phyloP scores from a whole-genome alignment of 2,113 vertebrate species.

The Hyperopisus bebe region DNA sequence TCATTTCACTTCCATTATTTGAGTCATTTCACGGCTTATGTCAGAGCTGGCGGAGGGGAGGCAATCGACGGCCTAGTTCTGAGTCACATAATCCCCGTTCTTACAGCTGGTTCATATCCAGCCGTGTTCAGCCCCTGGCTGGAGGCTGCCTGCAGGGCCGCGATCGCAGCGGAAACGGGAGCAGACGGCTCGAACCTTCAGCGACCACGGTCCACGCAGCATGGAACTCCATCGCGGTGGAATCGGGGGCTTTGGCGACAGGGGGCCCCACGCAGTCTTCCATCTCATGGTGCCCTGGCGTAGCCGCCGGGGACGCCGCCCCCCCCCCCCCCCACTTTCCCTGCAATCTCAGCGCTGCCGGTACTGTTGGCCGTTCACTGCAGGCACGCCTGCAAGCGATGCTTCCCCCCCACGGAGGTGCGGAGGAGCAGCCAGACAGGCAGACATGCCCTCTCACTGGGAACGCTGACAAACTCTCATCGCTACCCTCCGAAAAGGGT shows the following conservation, averaged over 20 bases:
- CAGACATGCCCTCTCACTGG: not conserved
- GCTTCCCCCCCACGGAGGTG: not conserved
- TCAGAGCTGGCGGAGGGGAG: not conserved
- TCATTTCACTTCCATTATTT: not conserved
- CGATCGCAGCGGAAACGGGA: not conserved
- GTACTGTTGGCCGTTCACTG: not conserved
- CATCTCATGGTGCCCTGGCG: not conserved
- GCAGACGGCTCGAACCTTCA: not conserved
- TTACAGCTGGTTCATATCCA: not conserved
- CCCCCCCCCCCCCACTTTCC: not conserved
- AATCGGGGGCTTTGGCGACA: not conserved
- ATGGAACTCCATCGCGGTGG: not conserved
- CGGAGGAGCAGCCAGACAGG: not conserved
- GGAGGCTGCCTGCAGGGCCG: not conserved
- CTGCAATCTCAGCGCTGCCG: not conserved
- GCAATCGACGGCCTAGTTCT: not conserved
- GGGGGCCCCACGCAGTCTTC: not conserved
- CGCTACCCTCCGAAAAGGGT: not conserved
- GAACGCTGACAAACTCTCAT: not conserved
- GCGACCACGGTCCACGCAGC: not conserved
- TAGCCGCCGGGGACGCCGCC: not conserved
- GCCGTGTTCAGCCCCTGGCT: not conserved
- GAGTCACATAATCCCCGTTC: not conserved
- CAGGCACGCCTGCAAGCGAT: not conserved
- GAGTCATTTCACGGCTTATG: slow-evolving; percentile 5